Base-by-base conservation (phyloP, 2,888 invertebrate genomes). In the Rhodophaea formosa region DNA sequence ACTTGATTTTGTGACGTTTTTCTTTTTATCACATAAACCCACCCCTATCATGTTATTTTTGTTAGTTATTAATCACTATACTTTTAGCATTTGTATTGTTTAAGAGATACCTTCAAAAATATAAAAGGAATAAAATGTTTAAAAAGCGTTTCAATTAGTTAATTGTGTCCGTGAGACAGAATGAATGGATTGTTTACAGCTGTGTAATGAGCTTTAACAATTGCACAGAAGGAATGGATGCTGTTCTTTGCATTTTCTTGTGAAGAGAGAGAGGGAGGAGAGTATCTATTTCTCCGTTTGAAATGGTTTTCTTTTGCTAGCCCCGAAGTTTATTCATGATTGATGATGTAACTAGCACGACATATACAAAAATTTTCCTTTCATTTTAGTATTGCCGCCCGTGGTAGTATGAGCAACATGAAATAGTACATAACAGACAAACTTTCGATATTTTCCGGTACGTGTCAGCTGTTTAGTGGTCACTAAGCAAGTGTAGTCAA, bases 381-480 rank as follows among this genome's bases (percentile, higher is more conserved):
- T 79, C 79, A 79, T 84, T 87, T 85, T 88, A 88, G 88, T 88
- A 72, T 80, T 88, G 85, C 88, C 88, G 84, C 88, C 88, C 60
- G 83, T 88, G 81, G 85, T 86, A 77, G 81, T 88, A 69, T 88
- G 86, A 88, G 70, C 82, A 69, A 75, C 75, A 65, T 62, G 75
- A 72, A 69, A 69, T 70, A 63, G 65, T 68, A 69, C 66, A 65
- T 71, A 63, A 62, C 65, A 66, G 67, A 65, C 69, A 72, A 70
- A 68, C 68, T 71, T 70, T 69, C 58, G 68, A 71, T 69, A 68
- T 70, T 68, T 62, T 69, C 74, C 74, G 84, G 84, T 85, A 85
- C 71, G 84, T 84, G 68, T 39, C 74, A 71, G 71, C 66, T 62
- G 71, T 74, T 66, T 80, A 79, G 72, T 62, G 63, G 62, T 71